Conservation (phyloP, 1,140 invertebrate species). For the Aphaenogaster rudis region DNA sequence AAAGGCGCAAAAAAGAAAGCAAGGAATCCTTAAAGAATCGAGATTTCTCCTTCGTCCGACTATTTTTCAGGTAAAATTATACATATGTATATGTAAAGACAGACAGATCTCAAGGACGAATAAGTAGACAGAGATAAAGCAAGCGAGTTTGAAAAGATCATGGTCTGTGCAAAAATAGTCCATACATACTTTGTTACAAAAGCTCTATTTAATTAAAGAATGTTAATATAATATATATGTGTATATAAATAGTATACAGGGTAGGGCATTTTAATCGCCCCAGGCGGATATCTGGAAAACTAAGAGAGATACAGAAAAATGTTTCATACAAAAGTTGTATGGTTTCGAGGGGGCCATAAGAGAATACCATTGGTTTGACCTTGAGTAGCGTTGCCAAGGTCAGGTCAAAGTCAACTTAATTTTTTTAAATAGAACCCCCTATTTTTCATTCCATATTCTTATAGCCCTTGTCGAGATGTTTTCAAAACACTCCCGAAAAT, state of each 20-base stretch:
- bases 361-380: too few species aligned
- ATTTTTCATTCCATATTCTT: too few species aligned
- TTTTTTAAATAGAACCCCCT: too few species aligned
- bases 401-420: too few species aligned
- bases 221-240: conserved; percentile 78
- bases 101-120: conserved; percentile 72
- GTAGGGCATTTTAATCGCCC: too few species aligned
- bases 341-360: too few species aligned
- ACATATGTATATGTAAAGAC: conserved; percentile 12
- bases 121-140: conserved; percentile 28
- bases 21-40: conserved; percentile 51
- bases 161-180: conserved; percentile 78
- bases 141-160: conserved; percentile 68
- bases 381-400: too few species aligned
- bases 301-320: too few species aligned
- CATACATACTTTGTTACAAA: conserved; percentile 81
- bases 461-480: too few species aligned
- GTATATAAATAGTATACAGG: conserved; percentile 48
- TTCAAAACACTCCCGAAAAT: too few species aligned
- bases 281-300: too few species aligned
- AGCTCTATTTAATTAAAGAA: conserved; percentile 82
- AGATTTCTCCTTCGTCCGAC: conserved; percentile 71
- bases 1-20: conserved; percentile 66
- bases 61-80: conserved; percentile 76
- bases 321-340: too few species aligned